Conservation (phyloP, 2,113 vertebrate genomes). For the Calidris pygmaea region DNA sequence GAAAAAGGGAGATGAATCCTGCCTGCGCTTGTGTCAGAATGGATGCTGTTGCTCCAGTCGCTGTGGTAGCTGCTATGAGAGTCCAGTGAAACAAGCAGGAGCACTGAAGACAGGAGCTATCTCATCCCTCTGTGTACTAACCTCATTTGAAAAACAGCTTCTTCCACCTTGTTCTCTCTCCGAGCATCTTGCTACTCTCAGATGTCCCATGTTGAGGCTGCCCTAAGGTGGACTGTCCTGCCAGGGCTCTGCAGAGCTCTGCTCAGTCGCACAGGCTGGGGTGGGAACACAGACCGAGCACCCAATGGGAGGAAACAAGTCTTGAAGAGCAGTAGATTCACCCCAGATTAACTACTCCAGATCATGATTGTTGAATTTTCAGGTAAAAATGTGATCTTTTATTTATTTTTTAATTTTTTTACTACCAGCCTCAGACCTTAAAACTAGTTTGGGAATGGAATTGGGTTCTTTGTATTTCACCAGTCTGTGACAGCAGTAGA, state of each 20-base stretch:
- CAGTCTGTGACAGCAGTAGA: not conserved
- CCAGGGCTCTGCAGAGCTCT: not conserved
- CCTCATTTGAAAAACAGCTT: not conserved
- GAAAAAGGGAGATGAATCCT: not conserved
- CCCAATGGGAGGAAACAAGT: not conserved
- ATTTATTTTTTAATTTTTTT: not conserved
- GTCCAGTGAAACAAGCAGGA: not conserved
- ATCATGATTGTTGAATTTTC: not conserved
- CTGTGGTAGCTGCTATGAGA: not conserved
- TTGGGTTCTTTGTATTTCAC: not conserved
- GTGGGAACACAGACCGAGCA: not conserved
- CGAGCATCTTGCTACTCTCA: not conserved
- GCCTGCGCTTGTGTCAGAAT: not conserved
- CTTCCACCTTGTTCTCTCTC: not conserved
- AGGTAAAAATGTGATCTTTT: not conserved
- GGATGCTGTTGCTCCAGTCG: not conserved
- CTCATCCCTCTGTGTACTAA: not conserved
- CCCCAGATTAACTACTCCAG: not conserved
- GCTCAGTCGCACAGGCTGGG: not conserved
- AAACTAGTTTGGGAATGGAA: not conserved
- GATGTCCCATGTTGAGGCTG: not conserved
- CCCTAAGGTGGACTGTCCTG: not conserved
- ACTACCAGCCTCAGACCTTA: not conserved
- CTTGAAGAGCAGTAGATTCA: not conserved
- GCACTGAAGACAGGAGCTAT: not conserved